phyloP scores from a whole-genome alignment of 2,113 vertebrate genomes.

The Gambusia holbrooki region DNA sequence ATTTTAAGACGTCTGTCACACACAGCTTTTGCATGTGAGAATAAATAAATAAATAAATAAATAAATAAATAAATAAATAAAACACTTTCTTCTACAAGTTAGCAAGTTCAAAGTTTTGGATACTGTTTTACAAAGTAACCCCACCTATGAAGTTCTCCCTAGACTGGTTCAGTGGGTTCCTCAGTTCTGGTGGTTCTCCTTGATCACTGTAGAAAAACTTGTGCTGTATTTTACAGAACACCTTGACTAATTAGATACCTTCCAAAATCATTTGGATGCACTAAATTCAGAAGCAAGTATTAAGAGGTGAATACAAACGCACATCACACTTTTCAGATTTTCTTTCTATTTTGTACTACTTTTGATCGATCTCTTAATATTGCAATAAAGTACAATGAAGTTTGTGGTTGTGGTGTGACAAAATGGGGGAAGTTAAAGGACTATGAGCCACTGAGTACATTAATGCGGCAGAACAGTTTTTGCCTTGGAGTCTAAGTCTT shows the following conservation, averaged over 20 bases:
- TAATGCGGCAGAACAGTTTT: conserved; percentile 52
- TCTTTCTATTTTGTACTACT: not conserved
- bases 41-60: not conserved
- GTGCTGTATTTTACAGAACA: not conserved
- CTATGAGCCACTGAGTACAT: not conserved
- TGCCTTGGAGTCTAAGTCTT: conserved; percentile 55
- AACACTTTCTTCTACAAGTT: too few species aligned
- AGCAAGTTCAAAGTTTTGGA: too few species aligned
- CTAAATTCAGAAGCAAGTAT: not conserved
- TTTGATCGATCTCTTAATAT: not conserved
- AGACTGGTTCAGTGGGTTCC: not conserved
- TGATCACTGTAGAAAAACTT: not conserved
- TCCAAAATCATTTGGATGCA: not conserved
- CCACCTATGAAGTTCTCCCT: too few species aligned
- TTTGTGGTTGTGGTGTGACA: not conserved
- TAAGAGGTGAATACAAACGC: not conserved
- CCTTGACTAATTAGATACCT: too few species aligned
- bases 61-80: too few species aligned
- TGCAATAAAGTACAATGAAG: not conserved
- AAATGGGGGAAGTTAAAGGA: not conserved
- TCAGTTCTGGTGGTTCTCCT: not conserved
- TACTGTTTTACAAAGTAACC: too few species aligned
- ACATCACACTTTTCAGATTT: not conserved
- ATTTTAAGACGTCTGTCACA: not conserved
- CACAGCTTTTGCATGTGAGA: not conserved